Evolutionary conservation across 1,140 invertebrate genomes (phyloP).

Genomic region (Aradophagus sp.): DNA sequence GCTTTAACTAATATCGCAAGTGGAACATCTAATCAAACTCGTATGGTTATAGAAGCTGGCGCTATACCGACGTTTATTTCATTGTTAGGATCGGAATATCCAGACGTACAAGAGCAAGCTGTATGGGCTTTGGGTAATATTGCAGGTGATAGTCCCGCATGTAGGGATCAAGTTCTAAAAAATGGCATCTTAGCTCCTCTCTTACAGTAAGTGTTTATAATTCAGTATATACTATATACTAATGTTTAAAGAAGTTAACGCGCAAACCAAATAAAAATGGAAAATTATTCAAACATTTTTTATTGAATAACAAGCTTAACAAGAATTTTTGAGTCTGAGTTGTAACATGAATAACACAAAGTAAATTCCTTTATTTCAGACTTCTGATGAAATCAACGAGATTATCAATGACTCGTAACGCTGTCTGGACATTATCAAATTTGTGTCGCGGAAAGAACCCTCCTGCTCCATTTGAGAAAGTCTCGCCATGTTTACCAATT

Average conservation of each 20-base stretch:
- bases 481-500: conserved; percentile 88
- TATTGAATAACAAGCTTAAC: too few species aligned
- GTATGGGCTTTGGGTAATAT: conserved; percentile 98
- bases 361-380: conserved; percentile 73
- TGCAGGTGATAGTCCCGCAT: conserved; percentile 95
- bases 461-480: conserved; percentile 93
- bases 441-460: conserved; percentile 97
- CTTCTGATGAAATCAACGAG: conserved; percentile 87
- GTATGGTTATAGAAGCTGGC: conserved; percentile 93
- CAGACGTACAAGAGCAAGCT: conserved; percentile 97
- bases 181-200: conserved; percentile 90
- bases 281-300: not conserved
- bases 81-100: conserved; percentile 84
- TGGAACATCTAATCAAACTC: conserved; percentile 95
- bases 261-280: too few species aligned
- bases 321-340: too few species aligned
- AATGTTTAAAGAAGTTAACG: too few species aligned
- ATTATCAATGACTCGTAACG: conserved; percentile 95
- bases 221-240: not conserved
- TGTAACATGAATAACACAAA: too few species aligned
- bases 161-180: conserved; percentile 91
- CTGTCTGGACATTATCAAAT: conserved; percentile 98
- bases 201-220: conserved; percentile 82
- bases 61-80: conserved; percentile 94
- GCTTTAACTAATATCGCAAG: conserved; percentile 98